phyloP scores from a whole-genome alignment of 53 echinoderm and acorn worm genomes.

The Zoroaster sp. region DNA sequence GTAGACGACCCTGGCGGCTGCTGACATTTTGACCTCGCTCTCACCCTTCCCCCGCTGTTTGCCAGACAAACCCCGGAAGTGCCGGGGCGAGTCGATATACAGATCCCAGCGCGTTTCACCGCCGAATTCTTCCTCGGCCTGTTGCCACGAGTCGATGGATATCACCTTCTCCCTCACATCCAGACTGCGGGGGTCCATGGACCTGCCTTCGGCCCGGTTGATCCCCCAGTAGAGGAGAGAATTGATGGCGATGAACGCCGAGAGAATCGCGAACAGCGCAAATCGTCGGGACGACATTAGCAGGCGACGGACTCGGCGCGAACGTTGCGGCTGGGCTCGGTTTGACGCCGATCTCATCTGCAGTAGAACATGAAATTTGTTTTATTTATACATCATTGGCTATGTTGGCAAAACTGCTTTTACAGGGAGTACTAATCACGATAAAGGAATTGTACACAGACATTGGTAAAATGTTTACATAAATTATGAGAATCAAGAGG shows the following conservation, averaged over 20 bases:
- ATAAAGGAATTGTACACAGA: too few species aligned
- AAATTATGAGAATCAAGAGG: too few species aligned
- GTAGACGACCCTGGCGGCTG: constrained; percentile 5
- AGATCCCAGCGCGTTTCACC: constrained; percentile 22
- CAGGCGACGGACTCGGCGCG: constrained; percentile 12
- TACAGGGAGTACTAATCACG: too few species aligned
- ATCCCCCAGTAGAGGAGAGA: constrained; percentile 52
- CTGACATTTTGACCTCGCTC: neutral
- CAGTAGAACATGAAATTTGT: neutral
- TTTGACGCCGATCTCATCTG: neutral
- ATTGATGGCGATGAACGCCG: constrained; percentile 38
- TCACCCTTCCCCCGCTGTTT: constrained; percentile 25
- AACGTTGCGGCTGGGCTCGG: neutral
- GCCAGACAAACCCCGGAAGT: constrained; percentile 15
- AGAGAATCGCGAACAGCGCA: neutral
- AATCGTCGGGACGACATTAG: neutral
- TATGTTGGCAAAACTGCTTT: neutral
- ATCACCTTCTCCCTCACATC: constrained; percentile 21
- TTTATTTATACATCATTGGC: too few species aligned
- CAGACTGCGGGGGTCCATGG: constrained; percentile 39
- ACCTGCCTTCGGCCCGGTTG: constrained; percentile 28
- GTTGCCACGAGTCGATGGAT: constrained; percentile 46
- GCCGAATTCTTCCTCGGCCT: neutral
- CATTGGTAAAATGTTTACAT: too few species aligned
- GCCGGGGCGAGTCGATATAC: constrained; percentile 39